These are phyloP conservation scores for Aleiodes sp. DNA, from an alignment of 1,140 invertebrate genomes.

Conservation along the genomic window DNA sequence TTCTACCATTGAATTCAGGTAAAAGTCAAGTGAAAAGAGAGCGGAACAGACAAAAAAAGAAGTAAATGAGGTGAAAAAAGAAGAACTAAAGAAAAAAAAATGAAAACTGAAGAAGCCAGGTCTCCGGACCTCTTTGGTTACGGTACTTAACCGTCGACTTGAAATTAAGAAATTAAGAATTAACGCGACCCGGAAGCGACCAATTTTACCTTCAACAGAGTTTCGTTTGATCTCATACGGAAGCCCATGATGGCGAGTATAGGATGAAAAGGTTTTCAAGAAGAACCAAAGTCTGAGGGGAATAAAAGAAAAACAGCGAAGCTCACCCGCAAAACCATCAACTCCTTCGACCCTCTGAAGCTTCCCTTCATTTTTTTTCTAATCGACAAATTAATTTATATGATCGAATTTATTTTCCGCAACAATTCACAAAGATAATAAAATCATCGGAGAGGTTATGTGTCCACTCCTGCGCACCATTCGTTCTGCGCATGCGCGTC, in stretches of 20 bases:
- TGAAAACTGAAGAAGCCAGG: background rate
- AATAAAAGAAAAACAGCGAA: background rate
- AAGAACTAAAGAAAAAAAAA: constrained; percentile 12
- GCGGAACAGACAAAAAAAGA: constrained; percentile 25
- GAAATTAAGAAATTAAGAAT: constrained; percentile 64
- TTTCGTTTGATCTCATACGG: constrained; percentile 28
- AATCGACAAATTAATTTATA: no score
- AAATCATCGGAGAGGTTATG: no score
- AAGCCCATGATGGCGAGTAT: background rate
- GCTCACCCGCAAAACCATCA: background rate
- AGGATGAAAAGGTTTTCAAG: background rate
- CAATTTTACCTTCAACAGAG: constrained; percentile 31
- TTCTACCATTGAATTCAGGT: background rate
- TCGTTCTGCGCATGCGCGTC: no score
- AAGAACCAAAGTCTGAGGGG: background rate
- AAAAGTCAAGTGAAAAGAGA: constrained; percentile 54
- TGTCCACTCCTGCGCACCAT: no score
- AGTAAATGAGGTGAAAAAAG: background rate
- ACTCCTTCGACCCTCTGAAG: background rate
- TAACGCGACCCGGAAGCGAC: constrained; percentile 49
- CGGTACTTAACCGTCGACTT: constrained; percentile 51
- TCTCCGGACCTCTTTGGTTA: constrained; percentile 44
- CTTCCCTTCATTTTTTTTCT: background rate
- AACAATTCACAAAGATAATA: no score
- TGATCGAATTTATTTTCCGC: no score